A percentile compares a stretch with the other conserved stretches of the same genome.
These are phyloP conservation scores for Nasonia vitripennis DNA, from an alignment of 1,140 invertebrate species.

Conservation along the genomic window DNA sequence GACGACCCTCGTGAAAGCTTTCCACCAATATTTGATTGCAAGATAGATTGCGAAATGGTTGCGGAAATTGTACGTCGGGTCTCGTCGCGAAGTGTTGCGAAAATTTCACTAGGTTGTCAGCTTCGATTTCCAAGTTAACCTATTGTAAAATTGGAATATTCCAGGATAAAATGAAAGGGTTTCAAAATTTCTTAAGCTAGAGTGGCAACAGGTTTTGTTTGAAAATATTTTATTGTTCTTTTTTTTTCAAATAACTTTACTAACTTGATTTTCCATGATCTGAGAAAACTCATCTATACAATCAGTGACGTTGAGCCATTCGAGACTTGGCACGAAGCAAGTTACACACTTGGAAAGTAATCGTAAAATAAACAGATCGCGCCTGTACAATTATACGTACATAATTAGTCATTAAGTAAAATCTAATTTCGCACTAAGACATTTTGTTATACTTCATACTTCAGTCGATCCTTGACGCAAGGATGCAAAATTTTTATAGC, in stretches of 20 bases:
- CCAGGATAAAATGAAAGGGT: background rate
- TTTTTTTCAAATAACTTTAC: constrained; percentile 46
- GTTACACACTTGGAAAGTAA: constrained; percentile 63
- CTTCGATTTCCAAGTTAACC: constrained; percentile 72
- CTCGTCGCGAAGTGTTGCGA: constrained; percentile 68
- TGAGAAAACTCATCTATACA: constrained; percentile 75
- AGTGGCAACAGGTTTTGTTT: background rate
- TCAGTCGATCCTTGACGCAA: constrained; percentile 65
- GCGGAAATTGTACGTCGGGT: constrained; percentile 69
- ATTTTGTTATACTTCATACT: constrained; percentile 48
- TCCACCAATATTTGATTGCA: constrained; percentile 72
- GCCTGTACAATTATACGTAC: constrained; percentile 51
- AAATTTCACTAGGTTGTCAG: constrained; percentile 71
- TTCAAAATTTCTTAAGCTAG: background rate
- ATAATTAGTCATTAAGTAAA: constrained; percentile 34
- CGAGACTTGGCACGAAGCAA: constrained; percentile 67
- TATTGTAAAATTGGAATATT: constrained; percentile 45
- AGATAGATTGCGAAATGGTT: constrained; percentile 66
- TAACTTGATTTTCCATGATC: constrained; percentile 74
- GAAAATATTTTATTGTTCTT: constrained; percentile 31
- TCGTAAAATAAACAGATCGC: constrained; percentile 73
- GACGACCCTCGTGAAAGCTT: constrained; percentile 74
- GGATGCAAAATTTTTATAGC: constrained; percentile 75
- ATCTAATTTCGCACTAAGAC: background rate
- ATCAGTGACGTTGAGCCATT: constrained; percentile 74